These are phyloP conservation scores for Drosophila buzzatii DNA, from an alignment of 2,888 invertebrate species.

Conservation along the genomic window DNA sequence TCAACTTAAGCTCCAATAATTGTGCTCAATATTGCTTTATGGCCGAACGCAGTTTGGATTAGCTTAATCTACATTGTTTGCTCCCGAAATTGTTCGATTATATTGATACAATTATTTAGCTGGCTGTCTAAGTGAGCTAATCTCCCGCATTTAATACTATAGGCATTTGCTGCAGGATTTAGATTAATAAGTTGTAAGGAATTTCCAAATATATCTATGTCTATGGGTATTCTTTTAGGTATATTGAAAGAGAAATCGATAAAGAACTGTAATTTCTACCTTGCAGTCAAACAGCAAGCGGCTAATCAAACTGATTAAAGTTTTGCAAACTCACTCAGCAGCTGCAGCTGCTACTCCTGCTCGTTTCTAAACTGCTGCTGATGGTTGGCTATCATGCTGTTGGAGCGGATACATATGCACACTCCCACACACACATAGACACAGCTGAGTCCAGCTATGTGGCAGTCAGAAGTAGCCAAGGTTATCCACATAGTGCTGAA, in stretches of 20 bases:
- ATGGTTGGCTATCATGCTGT: slow-evolving; percentile 26
- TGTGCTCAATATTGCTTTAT: slow-evolving; percentile 8
- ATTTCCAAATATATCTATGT: not conserved
- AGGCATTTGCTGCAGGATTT: not conserved
- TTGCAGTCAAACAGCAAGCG: not conserved
- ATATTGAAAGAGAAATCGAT: too few relatives aligned
- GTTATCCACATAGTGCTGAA: slow-evolving; percentile 3
- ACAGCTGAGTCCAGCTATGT: not conserved
- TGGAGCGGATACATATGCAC: slow-evolving; percentile 4
- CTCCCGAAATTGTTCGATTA: slow-evolving; percentile 5
- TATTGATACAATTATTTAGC: not conserved
- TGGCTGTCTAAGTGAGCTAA: not conserved
- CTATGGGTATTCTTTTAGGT: not conserved
- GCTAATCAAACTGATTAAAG: slow-evolving; percentile 38
- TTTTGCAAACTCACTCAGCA: slow-evolving; percentile 9
- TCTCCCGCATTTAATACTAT: not conserved
- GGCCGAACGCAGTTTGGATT: slow-evolving; percentile 2
- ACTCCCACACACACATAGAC: not conserved
- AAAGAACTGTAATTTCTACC: not conserved
- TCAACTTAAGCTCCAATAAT: slow-evolving; percentile 5
- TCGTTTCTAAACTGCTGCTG: not conserved
- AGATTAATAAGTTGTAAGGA: not conserved
- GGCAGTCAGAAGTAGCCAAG: slow-evolving; percentile 9
- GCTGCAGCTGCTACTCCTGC: slow-evolving; percentile 1
- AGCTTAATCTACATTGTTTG: slow-evolving; percentile 16